These are phyloP conservation scores for Baryphthengus martii DNA, from an alignment of 2,113 vertebrate genomes.

Conservation along the genomic window DNA sequence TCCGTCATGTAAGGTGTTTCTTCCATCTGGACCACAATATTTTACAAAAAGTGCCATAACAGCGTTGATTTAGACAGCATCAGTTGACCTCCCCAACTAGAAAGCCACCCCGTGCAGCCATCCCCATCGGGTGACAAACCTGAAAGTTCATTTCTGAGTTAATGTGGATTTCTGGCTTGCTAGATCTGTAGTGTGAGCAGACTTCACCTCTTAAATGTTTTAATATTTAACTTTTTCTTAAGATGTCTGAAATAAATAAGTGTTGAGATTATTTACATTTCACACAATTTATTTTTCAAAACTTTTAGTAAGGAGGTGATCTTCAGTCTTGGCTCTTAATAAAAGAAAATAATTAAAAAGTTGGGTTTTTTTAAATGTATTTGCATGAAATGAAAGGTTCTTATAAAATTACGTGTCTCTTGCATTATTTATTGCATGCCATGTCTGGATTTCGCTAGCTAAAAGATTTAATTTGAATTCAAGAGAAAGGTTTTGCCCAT, in stretches of 20 bases:
- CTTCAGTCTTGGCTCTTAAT: neutral
- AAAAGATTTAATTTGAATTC: neutral
- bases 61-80: neutral
- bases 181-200: neutral
- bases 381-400: neutral
- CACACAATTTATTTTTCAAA: neutral
- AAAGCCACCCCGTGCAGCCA: neutral
- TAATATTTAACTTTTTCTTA: neutral
- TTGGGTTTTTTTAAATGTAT: neutral
- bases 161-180: neutral
- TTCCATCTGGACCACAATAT: neutral
- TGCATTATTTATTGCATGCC: neutral
- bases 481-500: neutral
- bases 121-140: neutral
- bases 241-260: neutral
- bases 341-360: neutral
- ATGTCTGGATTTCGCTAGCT: neutral
- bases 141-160: neutral
- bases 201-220: neutral
- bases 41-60: neutral
- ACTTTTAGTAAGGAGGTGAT: neutral
- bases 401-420: neutral
- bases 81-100: neutral
- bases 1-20: neutral
- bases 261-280: neutral